Evolutionary conservation across 2,888 invertebrate species (phyloP).

Genomic region (Dexiosoma caninum): DNA sequence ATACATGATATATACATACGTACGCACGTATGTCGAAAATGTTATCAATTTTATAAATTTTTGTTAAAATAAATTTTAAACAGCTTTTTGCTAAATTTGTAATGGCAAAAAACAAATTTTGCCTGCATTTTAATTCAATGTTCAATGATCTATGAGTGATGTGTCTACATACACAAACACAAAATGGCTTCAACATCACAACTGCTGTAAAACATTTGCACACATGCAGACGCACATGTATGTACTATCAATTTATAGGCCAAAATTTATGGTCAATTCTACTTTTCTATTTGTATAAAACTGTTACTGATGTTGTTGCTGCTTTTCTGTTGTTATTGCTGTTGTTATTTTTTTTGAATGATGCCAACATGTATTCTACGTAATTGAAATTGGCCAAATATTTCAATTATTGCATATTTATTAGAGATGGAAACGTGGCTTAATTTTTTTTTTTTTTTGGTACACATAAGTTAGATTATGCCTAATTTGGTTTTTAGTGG

Average conservation of each 20-base stretch:
- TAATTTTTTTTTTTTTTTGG: too few species aligned
- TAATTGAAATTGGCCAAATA: slow-evolving; percentile 54
- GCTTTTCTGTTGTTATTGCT: neutral
- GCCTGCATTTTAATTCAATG: slow-evolving; percentile 50
- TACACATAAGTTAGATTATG: too few species aligned
- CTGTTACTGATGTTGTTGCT: neutral
- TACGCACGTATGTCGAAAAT: neutral
- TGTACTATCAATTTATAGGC: slow-evolving; percentile 47
- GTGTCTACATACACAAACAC: slow-evolving; percentile 12
- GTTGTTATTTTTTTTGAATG: slow-evolving; percentile 12
- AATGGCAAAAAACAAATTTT: neutral
- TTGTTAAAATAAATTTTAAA: neutral
- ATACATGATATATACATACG: too few species aligned
- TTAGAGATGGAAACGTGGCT: neutral
- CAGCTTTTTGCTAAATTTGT: neutral
- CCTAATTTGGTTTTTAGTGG: too few species aligned
- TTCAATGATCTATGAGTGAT: slow-evolving; percentile 57
- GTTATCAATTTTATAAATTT: neutral
- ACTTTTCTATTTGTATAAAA: slow-evolving; percentile 24
- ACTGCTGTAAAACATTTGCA: neutral
- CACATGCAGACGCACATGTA: neutral
- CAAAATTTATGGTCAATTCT: slow-evolving; percentile 56
- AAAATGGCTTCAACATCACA: neutral
- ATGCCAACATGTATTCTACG: slow-evolving; percentile 50
- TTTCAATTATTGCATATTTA: slow-evolving; percentile 38